These are phyloP conservation scores for Porites lobata DNA, from an alignment of 92 coral and sea anemone species.

Conservation along the genomic window DNA sequence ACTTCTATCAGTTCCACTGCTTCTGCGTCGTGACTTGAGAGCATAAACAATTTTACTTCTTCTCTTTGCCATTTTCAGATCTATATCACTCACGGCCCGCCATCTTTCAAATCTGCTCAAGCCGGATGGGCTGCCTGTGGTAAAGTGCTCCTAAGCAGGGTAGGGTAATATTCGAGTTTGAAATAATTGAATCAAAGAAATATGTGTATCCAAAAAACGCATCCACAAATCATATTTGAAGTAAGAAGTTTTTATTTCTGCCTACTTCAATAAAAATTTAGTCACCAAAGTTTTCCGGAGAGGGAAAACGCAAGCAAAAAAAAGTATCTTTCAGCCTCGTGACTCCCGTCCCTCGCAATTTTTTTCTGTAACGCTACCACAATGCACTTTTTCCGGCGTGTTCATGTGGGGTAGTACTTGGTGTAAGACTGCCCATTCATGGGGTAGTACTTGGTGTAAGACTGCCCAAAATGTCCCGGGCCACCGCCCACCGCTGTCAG, in stretches of 20 bases:
- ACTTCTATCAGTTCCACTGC: slow-evolving; percentile 7
- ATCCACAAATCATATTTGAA: too few species aligned
- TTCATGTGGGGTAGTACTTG: too few species aligned
- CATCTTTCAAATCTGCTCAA: slow-evolving; percentile 19
- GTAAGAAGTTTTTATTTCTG: too few species aligned
- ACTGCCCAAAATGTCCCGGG: too few species aligned
- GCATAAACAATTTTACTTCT: slow-evolving; percentile 45
- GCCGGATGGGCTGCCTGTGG: neutral
- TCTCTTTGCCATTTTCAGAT: slow-evolving; percentile 15
- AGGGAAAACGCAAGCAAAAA: too few species aligned
- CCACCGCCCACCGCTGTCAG: too few species aligned
- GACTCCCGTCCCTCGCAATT: slow-evolving; percentile 12
- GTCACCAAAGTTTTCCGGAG: too few species aligned
- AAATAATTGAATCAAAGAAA: too few species aligned
- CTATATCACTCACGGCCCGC: neutral
- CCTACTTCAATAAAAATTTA: too few species aligned
- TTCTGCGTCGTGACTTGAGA: slow-evolving; percentile 61
- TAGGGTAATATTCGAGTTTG: neutral
- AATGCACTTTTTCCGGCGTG: neutral
- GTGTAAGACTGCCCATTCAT: too few species aligned
- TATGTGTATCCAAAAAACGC: too few species aligned
- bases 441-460: too few species aligned
- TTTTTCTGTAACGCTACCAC: slow-evolving; percentile 7
- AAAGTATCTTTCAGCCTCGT: neutral
- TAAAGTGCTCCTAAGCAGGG: neutral